Base-by-base conservation (phyloP, 2,797 vertebrate species). In the Meriones psammophilus region DNA sequence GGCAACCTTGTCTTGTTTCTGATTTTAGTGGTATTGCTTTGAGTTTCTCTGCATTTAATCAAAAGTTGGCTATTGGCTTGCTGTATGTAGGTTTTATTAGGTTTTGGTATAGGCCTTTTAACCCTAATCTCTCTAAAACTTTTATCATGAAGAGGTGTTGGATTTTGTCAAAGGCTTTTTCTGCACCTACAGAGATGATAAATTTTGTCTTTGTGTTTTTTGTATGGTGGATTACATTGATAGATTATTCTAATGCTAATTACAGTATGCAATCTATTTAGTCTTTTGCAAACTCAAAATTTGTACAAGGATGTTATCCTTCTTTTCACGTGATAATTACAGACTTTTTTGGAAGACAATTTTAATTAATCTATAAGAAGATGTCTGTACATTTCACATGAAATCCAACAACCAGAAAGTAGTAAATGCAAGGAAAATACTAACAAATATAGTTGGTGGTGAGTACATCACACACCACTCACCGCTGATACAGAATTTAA, bases 401-500 rank as follows among this genome's bases (percentile, higher is more conserved):
- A 81, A 81, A 88, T 88, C 56, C 46, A 50, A 89, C 46, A 22
- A 76, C 8, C 17, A 42, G 17, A 3, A 87, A 60, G 8, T 64
- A 71, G 3, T 66, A 24, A 78, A n/a, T 83, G 0, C 2, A 79
- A 26, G 24, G 14, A 83, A 83, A 87, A 78, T 83, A 18, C 5
- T 60, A 81, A 33, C 4, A 2, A 30, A 3, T 85, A 14, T 81
- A 56, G 8, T 89, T 24, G 64, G 85, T 18, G 58, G 1, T 39
- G 17, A 90, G 60, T 30, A 36, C 7, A 20, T 39, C 30, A 66
- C 62, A 13, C 79, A 20, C 13, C 26, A 39, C 58, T 91, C 76
- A 92, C 42, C n/a, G 69, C 30, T 76, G 77, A 81, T 87, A 42
- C 9, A 71, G 58, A 87, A 80, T 58, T 80, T 73, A 92, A 73